Conservation (phyloP, 2,113 vertebrate species). For the Tyrannus savana region DNA sequence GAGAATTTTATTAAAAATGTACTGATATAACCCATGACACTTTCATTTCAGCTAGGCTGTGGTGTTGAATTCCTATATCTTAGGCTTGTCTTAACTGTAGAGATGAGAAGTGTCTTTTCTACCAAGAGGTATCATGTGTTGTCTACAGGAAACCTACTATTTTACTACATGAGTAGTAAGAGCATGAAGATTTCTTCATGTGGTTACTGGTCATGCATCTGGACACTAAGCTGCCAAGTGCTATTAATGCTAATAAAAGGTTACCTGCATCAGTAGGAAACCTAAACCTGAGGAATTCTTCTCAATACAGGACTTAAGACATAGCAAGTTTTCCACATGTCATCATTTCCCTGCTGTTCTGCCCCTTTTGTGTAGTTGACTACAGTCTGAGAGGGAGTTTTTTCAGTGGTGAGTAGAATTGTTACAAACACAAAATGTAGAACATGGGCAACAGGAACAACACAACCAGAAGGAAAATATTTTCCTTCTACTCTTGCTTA, state of each 20-base stretch:
- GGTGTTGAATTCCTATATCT: neutral
- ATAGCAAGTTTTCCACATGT: neutral
- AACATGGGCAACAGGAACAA: neutral
- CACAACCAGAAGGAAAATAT: neutral
- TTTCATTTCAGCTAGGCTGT: conserved; percentile 25
- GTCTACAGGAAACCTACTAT: neutral
- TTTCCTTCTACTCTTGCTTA: neutral
- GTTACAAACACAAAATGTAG: neutral
- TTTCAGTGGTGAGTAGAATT: neutral
- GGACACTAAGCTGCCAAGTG: neutral
- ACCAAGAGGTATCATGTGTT: neutral
- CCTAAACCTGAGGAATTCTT: neutral
- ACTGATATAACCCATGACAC: conserved; percentile 15
- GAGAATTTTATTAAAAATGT: conserved; percentile 72
- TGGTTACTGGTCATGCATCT: neutral
- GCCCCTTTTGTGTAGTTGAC: neutral
- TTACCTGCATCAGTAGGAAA: neutral
- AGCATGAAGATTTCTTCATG: neutral
- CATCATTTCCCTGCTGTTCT: neutral
- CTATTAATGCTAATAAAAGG: neutral
- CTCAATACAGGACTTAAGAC: neutral
- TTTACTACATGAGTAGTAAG: neutral
- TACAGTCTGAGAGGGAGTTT: neutral
- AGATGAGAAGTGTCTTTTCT: neutral
- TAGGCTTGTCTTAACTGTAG: neutral